Conservation (phyloP, 1,140 invertebrate species). For the Drosophila tropicalis region DNA sequence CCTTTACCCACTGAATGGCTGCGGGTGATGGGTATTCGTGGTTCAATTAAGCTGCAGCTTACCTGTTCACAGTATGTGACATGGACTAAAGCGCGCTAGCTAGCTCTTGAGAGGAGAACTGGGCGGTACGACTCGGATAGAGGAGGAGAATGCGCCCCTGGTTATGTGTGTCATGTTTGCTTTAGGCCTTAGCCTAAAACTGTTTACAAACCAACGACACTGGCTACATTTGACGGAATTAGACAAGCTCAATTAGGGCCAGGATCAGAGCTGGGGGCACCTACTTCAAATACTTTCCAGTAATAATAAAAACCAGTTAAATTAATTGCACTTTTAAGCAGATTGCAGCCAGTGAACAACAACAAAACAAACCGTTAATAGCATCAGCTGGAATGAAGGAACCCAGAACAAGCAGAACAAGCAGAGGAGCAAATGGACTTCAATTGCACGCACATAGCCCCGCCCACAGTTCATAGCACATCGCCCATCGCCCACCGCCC, state of each 20-base stretch:
- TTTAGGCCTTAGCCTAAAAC: slow-evolving; percentile 21
- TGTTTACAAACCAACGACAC: slow-evolving; percentile 24
- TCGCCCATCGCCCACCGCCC: slow-evolving; percentile 4
- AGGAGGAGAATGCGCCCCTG: slow-evolving; percentile 12
- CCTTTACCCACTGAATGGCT: neutral
- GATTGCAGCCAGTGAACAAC: slow-evolving; percentile 59
- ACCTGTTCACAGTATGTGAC: neutral
- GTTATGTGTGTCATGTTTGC: slow-evolving; percentile 32
- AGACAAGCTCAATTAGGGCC: slow-evolving; percentile 76
- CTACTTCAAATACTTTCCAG: slow-evolving; percentile 44
- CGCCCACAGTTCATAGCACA: neutral
- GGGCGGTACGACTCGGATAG: neutral
- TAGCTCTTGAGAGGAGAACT: too few species aligned
- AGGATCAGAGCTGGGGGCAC: slow-evolving; percentile 8
- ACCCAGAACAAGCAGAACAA: neutral
- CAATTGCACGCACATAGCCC: slow-evolving; percentile 53
- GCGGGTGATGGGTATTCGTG: slow-evolving; percentile 6
- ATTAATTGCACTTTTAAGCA: slow-evolving; percentile 79
- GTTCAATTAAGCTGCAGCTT: slow-evolving; percentile 10
- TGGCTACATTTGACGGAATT: slow-evolving; percentile 43
- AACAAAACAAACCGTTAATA: slow-evolving; percentile 58
- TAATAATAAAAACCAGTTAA: slow-evolving; percentile 63
- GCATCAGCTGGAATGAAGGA: slow-evolving; percentile 15
- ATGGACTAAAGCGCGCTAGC: neutral
- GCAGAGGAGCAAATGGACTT: slow-evolving; percentile 36